Evolutionary conservation across 37 sponge, comb jelly and placozoan species (phyloP), one percentile per base, ranked within the genome.

Genomic region (Trichoplax adhaerens): DNA sequence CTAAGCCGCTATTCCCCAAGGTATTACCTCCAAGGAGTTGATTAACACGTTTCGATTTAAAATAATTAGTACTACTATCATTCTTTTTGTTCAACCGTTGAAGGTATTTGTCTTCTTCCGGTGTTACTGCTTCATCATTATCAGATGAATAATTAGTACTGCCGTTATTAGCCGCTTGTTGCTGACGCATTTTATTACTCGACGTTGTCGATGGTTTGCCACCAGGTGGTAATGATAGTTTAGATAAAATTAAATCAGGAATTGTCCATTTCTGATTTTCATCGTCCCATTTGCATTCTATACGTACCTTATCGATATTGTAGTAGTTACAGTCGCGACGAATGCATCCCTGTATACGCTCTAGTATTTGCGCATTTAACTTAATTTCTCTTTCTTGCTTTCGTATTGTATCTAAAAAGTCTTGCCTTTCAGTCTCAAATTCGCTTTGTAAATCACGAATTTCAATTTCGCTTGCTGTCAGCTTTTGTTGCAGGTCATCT

Each of bases 301-400:
- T 64, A 12, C 65, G 78, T 54, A 96, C 76, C 61, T 74, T 79
- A 55, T 96, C 99, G 52, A 96, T 72, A 77, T 96, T 88, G 80
- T 74, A 85, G 76, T 96, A 96, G 87, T 96, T 96, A 75, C 99
- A 92, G 75, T 91, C 90, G 8, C 85, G 75, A n/a, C 93, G 68
- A 0, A 95, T 67, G 51, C 77, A 78, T 1, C 89, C 86, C 1
- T 72, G 73, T 58, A 74, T 66, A 65, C 65, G 75, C 49, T 74
- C 58, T 48, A 74, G 75, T 3, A 74, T 74, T 57, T 74, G 75
- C 0, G 64, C 0, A 5, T 65, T 46, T 3, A 74, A 49, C 61
- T 74, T 74, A 55, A 51, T 48, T 65, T 74, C 75, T 66, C 65
- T 47, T 47, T 55, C 72, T 66, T 76, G 78, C n/a, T 82, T 76